Evolutionary conservation across 2,888 invertebrate genomes (phyloP).

Genomic region (Serrognathus titanus): DNA sequence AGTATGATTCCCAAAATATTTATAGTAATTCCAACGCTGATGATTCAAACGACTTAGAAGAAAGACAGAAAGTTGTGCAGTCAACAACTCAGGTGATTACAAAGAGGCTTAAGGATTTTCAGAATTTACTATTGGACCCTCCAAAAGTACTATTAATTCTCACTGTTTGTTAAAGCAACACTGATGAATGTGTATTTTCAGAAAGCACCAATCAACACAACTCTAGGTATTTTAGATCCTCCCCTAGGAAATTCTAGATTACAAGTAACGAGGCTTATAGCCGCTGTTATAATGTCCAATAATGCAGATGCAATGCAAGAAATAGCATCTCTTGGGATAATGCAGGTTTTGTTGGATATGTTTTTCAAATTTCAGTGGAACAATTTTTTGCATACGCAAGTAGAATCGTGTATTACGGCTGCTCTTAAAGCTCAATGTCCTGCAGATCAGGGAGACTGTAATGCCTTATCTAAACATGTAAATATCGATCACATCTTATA

Average conservation of each 20-base stretch:
- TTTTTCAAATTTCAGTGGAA: constrained; percentile 90
- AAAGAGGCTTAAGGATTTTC: constrained; percentile 67
- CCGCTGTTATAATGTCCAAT: constrained; percentile 71
- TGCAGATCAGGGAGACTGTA: constrained; percentile 40
- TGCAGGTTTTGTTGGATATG: constrained; percentile 71
- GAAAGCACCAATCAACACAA: constrained; percentile 66
- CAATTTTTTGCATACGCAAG: constrained; percentile 92
- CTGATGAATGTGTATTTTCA: constrained; percentile 27
- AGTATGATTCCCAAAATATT: constrained; percentile 34
- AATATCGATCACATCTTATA: constrained; percentile 26
- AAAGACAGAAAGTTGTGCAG: constrained; percentile 58
- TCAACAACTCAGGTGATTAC: constrained; percentile 63
- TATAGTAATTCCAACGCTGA: constrained; percentile 44
- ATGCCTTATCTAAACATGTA: constrained; percentile 57
- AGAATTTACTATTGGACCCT: constrained; percentile 65
- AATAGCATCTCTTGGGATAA: constrained; percentile 54
- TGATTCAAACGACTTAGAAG: constrained; percentile 53
- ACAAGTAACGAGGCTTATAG: constrained; percentile 75
- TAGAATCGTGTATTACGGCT: constrained; percentile 72
- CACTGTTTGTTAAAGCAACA: background rate
- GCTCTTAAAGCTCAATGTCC: constrained; percentile 54
- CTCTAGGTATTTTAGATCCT: constrained; percentile 66
- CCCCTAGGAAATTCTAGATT: constrained; percentile 78
- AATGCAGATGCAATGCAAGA: constrained; percentile 69
- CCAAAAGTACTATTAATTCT: constrained; percentile 57